Evolutionary conservation across 2,113 vertebrate genomes (phyloP), one percentile per base, ranked within the genome.

Genomic region (Odontophorus gujanensis): DNA sequence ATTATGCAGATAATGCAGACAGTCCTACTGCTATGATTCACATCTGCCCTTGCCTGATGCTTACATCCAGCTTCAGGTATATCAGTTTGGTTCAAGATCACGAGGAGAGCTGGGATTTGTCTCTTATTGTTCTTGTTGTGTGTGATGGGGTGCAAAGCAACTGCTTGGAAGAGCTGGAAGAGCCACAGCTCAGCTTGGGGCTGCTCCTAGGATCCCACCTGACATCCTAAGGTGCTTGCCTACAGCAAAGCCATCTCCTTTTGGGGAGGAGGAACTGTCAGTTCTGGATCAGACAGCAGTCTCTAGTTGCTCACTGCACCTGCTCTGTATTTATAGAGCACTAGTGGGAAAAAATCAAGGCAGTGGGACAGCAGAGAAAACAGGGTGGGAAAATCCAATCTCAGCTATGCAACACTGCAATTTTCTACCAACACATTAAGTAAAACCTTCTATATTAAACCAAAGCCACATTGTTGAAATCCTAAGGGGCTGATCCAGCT

Each of bases 11-110:
- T 85, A 94, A 90, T 76, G 18, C 7, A 10, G 26, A 48, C 30
- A 30, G 34, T 85, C 84, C 74, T 78, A 17, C 38, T 87, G 83
- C 61, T 86, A 71, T 63, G 79, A 90, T 92, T 84, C 77, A 65
- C 67, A 12, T 38, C 68, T 25, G 34, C 18, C 9, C 47, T 38
- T 40, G 13, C 24, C 30, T 4, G 11, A 15, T 4, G 12, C 1
- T 13, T 7, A 16, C 38, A 17, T 19, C 42, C 69, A 68, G 43
- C 21, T 19, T 68, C 82, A 0, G 30, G 6, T 2, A 6, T 1
- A 13, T 10, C 40, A 2, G n/a, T 55, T 74, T 4, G 20, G 22
- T 13, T 18, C 0, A 0, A 18, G 9, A 34, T 8, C 4, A 0
- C 6, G 34, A 74, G 19, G 72, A 79, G 36, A 34, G 51, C 53